Conservation (phyloP, 2,888 invertebrate species). For the Mesoligia furuncula region DNA sequence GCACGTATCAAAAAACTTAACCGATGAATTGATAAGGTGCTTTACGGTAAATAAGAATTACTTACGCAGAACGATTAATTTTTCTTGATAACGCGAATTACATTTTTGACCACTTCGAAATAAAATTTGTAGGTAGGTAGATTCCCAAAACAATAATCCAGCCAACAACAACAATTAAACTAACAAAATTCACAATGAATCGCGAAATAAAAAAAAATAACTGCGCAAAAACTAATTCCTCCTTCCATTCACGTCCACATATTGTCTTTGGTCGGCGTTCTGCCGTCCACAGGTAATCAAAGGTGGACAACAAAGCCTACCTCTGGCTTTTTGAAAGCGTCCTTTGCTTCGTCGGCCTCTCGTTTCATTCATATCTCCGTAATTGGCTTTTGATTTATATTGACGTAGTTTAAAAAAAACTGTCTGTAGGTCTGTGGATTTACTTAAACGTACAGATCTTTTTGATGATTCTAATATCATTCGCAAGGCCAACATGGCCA, state of each 20-base stretch:
- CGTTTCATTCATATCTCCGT: constrained; percentile 82
- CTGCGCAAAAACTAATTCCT: constrained; percentile 70
- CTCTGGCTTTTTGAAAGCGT: constrained; percentile 83
- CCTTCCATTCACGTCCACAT: constrained; percentile 69
- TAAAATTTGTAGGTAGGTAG: neutral
- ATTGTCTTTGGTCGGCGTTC: constrained; percentile 76
- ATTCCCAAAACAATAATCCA: neutral
- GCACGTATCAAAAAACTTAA: neutral
- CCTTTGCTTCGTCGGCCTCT: constrained; percentile 76
- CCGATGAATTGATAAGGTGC: neutral
- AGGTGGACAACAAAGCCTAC: constrained; percentile 87
- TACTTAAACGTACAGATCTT: neutral
- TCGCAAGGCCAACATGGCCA: no score
- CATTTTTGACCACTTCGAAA: neutral
- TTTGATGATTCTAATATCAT: no score
- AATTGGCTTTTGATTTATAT: constrained; percentile 87
- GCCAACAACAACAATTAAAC: constrained; percentile 33
- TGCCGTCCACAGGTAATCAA: constrained; percentile 84
- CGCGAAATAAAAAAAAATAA: constrained; percentile 54
- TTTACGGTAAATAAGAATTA: neutral
- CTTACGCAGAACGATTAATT: rapidly evolving
- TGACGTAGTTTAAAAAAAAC: constrained; percentile 58
- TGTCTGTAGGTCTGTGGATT: neutral
- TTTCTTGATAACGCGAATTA: neutral
- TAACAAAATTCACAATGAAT: constrained; percentile 57